Evolutionary conservation across 2,113 vertebrate genomes (phyloP).

Genomic region (Rynchops niger): DNA sequence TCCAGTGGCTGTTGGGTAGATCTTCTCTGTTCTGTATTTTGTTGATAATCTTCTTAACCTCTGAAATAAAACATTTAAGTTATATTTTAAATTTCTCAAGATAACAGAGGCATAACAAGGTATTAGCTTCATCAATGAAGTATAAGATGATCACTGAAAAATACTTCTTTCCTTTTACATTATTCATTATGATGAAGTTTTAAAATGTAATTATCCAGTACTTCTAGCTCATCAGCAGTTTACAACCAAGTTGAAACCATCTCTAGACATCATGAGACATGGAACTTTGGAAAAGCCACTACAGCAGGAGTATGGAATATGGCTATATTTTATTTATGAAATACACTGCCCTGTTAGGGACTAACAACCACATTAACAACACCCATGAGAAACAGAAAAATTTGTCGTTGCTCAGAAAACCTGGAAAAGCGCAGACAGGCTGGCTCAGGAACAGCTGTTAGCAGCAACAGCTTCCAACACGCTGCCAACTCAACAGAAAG

Average conservation of each 20-base stretch:
- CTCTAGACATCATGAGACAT: background rate
- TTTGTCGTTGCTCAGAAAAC: background rate
- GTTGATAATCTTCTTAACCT: constrained; percentile 94
- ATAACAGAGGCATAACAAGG: background rate
- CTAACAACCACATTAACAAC: background rate
- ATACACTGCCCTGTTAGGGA: background rate
- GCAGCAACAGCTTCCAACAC: background rate
- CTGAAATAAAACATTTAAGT: constrained; percentile 74
- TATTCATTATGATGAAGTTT: background rate
- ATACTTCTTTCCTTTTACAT: background rate
- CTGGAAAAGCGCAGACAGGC: background rate
- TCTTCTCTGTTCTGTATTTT: constrained; percentile 97
- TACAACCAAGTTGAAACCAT: background rate
- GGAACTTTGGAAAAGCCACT: background rate
- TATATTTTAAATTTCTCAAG: constrained; percentile 12
- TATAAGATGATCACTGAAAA: background rate
- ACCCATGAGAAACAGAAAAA: background rate
- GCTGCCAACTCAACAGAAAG: background rate
- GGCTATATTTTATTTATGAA: background rate
- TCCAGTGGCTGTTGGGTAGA: constrained; percentile 93
- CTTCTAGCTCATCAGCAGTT: background rate
- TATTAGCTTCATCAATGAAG: background rate
- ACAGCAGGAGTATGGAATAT: background rate
- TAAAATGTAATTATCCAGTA: background rate
- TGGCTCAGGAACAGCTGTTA: background rate